phyloP scores from a whole-genome alignment of 2,888 invertebrate genomes.

The Drosophila mimica region DNA sequence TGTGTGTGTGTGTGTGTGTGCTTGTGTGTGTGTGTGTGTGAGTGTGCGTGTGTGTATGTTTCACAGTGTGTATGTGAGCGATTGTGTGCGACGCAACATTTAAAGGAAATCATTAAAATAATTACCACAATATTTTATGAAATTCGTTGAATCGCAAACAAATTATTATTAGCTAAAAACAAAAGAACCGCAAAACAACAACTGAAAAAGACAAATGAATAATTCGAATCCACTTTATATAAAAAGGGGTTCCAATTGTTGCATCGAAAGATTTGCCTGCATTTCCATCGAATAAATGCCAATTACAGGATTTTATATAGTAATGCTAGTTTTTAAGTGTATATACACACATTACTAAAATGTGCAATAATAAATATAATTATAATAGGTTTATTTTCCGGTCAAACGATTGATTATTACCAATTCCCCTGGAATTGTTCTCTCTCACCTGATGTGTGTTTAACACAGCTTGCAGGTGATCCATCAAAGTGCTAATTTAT shows the following conservation, averaged over 20 bases:
- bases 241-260: conserved; percentile 31
- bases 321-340: accelerated
- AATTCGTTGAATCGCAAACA: conserved; percentile 67
- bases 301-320: background rate
- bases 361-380: background rate
- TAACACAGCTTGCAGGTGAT: background rate
- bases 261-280: conserved; percentile 8
- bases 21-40: conserved; percentile 21
- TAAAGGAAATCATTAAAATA: conserved; percentile 85
- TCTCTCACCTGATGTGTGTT: background rate
- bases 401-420: background rate
- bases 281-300: background rate
- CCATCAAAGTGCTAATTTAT: conserved; percentile 28
- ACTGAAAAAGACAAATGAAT: conserved; percentile 12
- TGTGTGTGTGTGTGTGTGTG: conserved; percentile 16
- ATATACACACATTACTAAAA: background rate
- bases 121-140: conserved; percentile 79
- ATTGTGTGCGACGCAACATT: conserved; percentile 59
- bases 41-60: no score
- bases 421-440: background rate
- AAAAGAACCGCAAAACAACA: conserved; percentile 18
- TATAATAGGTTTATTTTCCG: background rate
- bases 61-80: conserved; percentile 18
- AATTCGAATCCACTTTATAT: conserved; percentile 32
- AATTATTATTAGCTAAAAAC: conserved; percentile 63